Percentiles rank a stretch among this genome's conserved stretches.
Evolutionary conservation across 2,797 vertebrate genomes (phyloP).

Genomic region (Pseudomugil gertrudae): DNA sequence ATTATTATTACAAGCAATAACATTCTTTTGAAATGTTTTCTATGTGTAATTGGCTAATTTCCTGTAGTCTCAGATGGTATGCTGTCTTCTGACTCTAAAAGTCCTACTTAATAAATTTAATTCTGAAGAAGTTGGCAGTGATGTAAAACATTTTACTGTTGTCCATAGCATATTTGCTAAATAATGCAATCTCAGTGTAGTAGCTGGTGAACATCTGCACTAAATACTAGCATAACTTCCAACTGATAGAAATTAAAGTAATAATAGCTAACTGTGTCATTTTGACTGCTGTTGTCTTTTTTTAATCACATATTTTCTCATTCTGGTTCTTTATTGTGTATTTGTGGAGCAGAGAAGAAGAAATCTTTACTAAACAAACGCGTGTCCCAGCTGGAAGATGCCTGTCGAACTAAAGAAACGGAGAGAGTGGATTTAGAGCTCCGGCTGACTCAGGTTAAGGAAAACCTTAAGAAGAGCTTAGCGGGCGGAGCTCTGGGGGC

Average conservation of each 20-base stretch:
- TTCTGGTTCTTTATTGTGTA: slow-evolving; percentile 7
- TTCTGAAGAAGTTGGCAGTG: neutral
- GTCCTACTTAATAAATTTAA: neutral
- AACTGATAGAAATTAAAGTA: neutral
- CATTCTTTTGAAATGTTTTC: slow-evolving; percentile 20
- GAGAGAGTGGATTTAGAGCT: slow-evolving; percentile 90
- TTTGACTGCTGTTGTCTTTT: neutral
- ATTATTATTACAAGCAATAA: slow-evolving; percentile 38
- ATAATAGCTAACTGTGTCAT: neutral
- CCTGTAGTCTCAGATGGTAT: slow-evolving; percentile 14
- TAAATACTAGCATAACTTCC: neutral
- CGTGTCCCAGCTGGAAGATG: slow-evolving; percentile 83
- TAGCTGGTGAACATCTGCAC: neutral
- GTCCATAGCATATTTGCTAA: neutral
- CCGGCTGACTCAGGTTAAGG: slow-evolving; percentile 87
- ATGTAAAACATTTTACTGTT: neutral
- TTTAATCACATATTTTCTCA: neutral
- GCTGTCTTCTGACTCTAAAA: neutral
- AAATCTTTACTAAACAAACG: slow-evolving; percentile 82
- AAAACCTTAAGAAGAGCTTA: slow-evolving; percentile 89
- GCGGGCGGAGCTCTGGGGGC: slow-evolving; percentile 87
- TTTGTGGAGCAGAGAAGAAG: slow-evolving; percentile 76
- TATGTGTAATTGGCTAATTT: slow-evolving; percentile 42
- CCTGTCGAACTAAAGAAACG: slow-evolving; percentile 87
- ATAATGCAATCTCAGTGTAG: neutral